phyloP scores from a whole-genome alignment of 1,140 invertebrate species.

The Drosophila bifasciata region DNA sequence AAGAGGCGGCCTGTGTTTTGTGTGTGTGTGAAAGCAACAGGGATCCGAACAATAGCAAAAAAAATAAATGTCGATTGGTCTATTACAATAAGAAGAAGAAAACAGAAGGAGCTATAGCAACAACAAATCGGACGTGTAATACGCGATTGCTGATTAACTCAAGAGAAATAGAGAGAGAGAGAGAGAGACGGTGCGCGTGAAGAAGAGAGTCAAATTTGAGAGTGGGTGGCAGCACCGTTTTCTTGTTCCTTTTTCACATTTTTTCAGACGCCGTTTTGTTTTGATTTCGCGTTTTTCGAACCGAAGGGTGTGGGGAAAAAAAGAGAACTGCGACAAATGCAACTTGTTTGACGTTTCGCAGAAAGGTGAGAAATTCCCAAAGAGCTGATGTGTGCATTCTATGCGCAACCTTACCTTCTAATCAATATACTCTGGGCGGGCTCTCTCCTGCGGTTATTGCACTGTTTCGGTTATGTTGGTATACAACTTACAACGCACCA shows the following conservation, averaged over 20 bases:
- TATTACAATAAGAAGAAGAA: slow-evolving; percentile 46
- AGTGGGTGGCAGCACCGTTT: slow-evolving; percentile 51
- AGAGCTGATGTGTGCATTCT: too few species aligned
- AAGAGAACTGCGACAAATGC: slow-evolving; percentile 5
- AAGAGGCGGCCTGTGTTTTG: slow-evolving; percentile 50
- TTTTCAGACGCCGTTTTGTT: slow-evolving; percentile 58
- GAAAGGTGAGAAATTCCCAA: too few species aligned
- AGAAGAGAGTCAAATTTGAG: slow-evolving; percentile 10
- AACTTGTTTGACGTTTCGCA: background rate
- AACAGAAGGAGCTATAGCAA: slow-evolving; percentile 29
- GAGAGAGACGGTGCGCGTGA: slow-evolving; percentile 4
- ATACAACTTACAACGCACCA: too few species aligned
- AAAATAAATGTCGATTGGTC: slow-evolving; percentile 56
- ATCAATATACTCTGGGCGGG: too few species aligned
- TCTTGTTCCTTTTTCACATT: slow-evolving; percentile 3
- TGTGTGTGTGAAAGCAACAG: slow-evolving; percentile 38
- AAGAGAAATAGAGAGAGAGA: background rate
- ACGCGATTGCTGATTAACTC: slow-evolving; percentile 60
- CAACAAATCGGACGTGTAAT: slow-evolving; percentile 50
- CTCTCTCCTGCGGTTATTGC: too few species aligned
- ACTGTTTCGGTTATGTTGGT: too few species aligned
- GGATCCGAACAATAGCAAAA: slow-evolving; percentile 44
- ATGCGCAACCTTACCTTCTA: too few species aligned
- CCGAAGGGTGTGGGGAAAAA: background rate
- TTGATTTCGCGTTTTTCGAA: slow-evolving; percentile 53